These are phyloP conservation scores for Zootoca vivipara DNA, from an alignment of 2,113 vertebrate species.

Conservation along the genomic window DNA sequence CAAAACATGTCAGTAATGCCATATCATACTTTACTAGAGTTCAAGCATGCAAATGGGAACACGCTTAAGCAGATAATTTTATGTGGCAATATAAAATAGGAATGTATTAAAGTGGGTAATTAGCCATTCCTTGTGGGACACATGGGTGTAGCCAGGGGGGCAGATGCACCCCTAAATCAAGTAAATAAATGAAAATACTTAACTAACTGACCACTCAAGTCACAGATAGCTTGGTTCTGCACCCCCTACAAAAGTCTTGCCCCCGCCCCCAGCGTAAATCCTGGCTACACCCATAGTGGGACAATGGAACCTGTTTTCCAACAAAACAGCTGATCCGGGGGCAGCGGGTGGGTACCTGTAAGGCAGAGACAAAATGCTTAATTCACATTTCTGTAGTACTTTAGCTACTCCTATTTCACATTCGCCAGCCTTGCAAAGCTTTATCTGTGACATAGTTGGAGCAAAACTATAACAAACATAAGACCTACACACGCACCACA, in stretches of 20 bases:
- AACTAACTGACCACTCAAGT: too few species aligned
- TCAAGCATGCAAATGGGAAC: background rate
- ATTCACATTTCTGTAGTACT: background rate
- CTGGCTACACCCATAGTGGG: too few species aligned
- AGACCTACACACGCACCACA: background rate
- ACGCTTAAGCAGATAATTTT: background rate
- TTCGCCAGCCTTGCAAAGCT: background rate
- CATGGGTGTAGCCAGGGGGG: too few species aligned
- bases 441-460: background rate
- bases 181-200: too few species aligned
- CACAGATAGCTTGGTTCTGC: too few species aligned
- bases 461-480: background rate
- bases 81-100: background rate
- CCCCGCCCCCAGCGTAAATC: too few species aligned
- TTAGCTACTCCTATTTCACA: background rate
- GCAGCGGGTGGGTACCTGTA: background rate
- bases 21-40: background rate
- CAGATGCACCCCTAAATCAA: too few species aligned
- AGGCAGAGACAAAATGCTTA: background rate
- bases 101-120: background rate
- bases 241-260: too few species aligned
- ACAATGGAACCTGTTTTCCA: background rate
- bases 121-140: background rate
- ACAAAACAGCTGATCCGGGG: background rate
- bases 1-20: background rate